phyloP scores from a whole-genome alignment of 2,888 invertebrate species.

The Brachypterus glaber region DNA sequence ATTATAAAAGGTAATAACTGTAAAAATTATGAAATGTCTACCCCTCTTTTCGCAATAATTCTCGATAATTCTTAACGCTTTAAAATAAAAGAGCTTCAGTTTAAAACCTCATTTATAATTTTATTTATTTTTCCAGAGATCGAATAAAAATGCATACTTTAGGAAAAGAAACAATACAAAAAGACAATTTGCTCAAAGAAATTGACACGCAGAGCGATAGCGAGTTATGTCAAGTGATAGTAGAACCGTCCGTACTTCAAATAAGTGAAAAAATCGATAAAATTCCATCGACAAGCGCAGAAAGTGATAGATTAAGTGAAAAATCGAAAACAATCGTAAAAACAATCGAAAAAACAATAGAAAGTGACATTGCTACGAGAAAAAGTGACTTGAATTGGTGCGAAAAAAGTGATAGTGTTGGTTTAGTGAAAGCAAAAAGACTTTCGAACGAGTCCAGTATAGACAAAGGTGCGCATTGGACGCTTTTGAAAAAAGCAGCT shows the following conservation, averaged over 20 bases:
- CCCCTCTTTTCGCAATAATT: too few relatives aligned
- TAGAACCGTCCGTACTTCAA: slow-evolving; percentile 29
- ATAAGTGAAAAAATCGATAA: not conserved
- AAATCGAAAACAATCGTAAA: too few relatives aligned
- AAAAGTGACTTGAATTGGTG: not conserved
- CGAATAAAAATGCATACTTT: slow-evolving; percentile 32
- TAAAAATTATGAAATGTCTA: too few relatives aligned
- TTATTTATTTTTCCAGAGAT: slow-evolving; percentile 22
- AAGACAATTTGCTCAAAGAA: slow-evolving; percentile 27
- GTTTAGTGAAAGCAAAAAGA: too few relatives aligned
- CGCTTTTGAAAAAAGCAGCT: slow-evolving; percentile 66
- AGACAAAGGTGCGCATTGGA: slow-evolving; percentile 52
- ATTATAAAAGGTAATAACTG: too few relatives aligned
- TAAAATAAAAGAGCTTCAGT: too few relatives aligned
- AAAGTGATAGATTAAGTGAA: too few relatives aligned
- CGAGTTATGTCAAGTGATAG: slow-evolving; percentile 19
- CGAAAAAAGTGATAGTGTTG: too few relatives aligned
- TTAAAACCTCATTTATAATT: too few relatives aligned
- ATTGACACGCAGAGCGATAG: slow-evolving; percentile 23
- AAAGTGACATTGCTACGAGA: not conserved
- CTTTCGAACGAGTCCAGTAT: slow-evolving; percentile 33
- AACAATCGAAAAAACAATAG: too few relatives aligned
- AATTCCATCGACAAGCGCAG: not conserved
- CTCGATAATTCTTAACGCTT: too few relatives aligned
- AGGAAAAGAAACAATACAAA: slow-evolving; percentile 26